Conservation (phyloP, 2,888 invertebrate genomes). For the Sthenelais limicola region DNA sequence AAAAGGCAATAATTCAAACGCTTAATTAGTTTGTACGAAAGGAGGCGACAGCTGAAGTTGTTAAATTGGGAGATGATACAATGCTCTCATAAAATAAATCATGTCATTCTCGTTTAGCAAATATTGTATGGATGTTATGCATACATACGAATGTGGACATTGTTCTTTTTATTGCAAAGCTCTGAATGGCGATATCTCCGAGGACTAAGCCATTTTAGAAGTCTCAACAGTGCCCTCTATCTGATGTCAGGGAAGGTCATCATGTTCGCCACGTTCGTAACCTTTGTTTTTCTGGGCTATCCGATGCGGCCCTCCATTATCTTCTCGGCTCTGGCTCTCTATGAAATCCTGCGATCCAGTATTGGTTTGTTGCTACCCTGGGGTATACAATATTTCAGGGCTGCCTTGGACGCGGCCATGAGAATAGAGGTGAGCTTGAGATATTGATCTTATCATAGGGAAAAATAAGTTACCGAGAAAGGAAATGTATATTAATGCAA, state of each 20-base stretch:
- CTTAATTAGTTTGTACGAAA: too few relatives aligned
- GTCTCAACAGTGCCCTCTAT: conserved; percentile 56
- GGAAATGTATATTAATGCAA: background rate
- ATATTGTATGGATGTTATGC: too few relatives aligned
- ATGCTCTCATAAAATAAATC: too few relatives aligned
- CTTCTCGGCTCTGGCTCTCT: conserved; percentile 57
- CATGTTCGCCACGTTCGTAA: conserved; percentile 55
- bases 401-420: conserved; percentile 52
- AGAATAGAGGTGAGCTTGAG: conserved; percentile 57
- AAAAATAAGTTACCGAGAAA: background rate
- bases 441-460: background rate
- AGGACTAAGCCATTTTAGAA: conserved; percentile 48
- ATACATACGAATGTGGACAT: too few relatives aligned
- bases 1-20: too few relatives aligned
- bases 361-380: conserved; percentile 57
- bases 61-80: too few relatives aligned
- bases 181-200: conserved; percentile 41
- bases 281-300: conserved; percentile 51
- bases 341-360: conserved; percentile 56
- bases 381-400: conserved; percentile 55
- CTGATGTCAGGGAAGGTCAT: conserved; percentile 57
- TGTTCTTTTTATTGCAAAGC: conserved; percentile 11
- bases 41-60: too few relatives aligned
- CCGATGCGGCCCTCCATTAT: conserved; percentile 49
- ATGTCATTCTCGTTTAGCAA: too few relatives aligned